Evolutionary conservation across 1,140 invertebrate species (phyloP).

Genomic region (Zaprionus vittiger): DNA sequence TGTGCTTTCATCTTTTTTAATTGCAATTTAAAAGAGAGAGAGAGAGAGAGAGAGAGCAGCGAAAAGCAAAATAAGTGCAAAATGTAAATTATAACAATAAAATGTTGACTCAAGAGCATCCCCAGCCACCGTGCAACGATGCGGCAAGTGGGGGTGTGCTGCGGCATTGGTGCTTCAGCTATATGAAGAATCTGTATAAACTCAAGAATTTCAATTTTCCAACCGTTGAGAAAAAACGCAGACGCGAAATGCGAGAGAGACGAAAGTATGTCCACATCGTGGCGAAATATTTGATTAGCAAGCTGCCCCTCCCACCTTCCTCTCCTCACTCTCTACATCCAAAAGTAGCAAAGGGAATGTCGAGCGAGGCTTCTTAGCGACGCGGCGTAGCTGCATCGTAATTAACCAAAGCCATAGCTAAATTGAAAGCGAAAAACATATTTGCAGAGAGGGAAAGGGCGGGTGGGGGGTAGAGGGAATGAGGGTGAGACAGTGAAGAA

Average conservation of each 20-base stretch:
- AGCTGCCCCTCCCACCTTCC: neutral
- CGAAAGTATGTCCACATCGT: neutral
- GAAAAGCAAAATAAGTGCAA: constrained; percentile 17
- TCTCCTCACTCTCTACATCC: neutral
- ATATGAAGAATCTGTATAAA: neutral
- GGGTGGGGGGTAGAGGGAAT: neutral
- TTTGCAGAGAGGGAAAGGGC: too few species aligned
- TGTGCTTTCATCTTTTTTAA: constrained; percentile 52
- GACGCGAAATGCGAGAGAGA: neutral
- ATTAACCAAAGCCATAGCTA: neutral
- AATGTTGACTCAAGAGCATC: constrained; percentile 27
- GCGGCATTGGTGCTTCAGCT: too few species aligned
- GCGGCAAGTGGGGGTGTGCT: neutral
- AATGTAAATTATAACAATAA: constrained; percentile 42
- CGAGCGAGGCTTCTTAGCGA: neutral
- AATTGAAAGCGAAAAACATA: constrained; percentile 2
- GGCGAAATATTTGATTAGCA: neutral
- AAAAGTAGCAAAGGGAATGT: neutral
- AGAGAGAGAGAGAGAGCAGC: constrained; percentile 1
- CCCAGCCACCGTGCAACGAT: neutral
- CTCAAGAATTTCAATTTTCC: constrained; percentile 14
- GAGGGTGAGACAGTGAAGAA: neutral
- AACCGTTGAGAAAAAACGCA: neutral
- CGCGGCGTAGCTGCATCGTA: neutral
- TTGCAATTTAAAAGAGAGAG: constrained; percentile 19